phyloP scores from a whole-genome alignment of 2,888 invertebrate species.

The Hoplodrina ambigua region DNA sequence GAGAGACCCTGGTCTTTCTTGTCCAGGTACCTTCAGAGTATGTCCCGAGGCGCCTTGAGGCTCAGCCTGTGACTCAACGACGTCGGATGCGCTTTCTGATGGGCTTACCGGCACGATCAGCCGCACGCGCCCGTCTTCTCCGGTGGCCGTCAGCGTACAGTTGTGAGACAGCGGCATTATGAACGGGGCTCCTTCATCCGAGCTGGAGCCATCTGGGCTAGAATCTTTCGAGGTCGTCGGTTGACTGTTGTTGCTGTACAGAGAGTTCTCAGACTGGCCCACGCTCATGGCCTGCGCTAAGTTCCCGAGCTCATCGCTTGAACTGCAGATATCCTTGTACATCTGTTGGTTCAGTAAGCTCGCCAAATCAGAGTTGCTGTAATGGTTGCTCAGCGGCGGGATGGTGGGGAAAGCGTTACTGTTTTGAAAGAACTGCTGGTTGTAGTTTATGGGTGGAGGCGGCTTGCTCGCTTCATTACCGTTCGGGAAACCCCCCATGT shows the following conservation, averaged over 20 bases:
- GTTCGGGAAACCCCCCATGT: constrained; percentile 76
- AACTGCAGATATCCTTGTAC: constrained; percentile 72
- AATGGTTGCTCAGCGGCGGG: constrained; percentile 80
- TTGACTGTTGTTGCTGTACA: constrained; percentile 81
- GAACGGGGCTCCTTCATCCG: constrained; percentile 89
- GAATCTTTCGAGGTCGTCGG: constrained; percentile 88
- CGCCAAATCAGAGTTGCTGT: constrained; percentile 79
- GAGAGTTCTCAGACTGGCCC: constrained; percentile 80
- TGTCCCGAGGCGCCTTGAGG: constrained; percentile 79
- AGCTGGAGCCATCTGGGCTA: constrained; percentile 79
- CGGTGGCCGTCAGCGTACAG: constrained; percentile 91
- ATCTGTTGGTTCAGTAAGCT: constrained; percentile 74
- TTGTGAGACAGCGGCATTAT: constrained; percentile 93
- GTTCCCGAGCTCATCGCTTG: constrained; percentile 71
- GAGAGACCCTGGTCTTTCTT: constrained; percentile 69
- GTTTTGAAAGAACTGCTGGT: constrained; percentile 84
- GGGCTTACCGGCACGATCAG: constrained; percentile 92
- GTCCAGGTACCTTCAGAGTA: constrained; percentile 89
- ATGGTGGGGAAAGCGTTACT: constrained; percentile 84
- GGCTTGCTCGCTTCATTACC: constrained; percentile 61
- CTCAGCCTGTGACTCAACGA: constrained; percentile 74
- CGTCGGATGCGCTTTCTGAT: constrained; percentile 80
- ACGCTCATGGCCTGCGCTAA: constrained; percentile 81
- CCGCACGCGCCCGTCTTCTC: constrained; percentile 91
- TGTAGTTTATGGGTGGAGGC: constrained; percentile 71